Percentiles rank a stretch among this genome's conserved stretches.
These are phyloP conservation scores for Lepidotrigona ventralis DNA, from an alignment of 1,140 invertebrate genomes.

Conservation along the genomic window DNA sequence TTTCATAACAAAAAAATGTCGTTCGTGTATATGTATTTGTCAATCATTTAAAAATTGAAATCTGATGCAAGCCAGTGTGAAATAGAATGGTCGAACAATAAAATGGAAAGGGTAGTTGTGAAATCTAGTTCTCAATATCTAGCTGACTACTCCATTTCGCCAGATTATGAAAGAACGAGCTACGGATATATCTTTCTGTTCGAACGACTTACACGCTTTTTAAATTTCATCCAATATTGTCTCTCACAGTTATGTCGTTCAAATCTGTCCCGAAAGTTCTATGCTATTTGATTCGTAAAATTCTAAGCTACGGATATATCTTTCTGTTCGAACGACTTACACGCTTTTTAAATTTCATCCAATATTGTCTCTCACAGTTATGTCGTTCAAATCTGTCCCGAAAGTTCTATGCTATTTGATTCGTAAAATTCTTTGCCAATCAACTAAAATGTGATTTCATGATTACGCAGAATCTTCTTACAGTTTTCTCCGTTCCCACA, in stretches of 20 bases:
- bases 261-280: background rate
- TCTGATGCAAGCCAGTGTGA: background rate
- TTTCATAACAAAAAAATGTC: background rate
- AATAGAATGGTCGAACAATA: slow-evolving; percentile 17
- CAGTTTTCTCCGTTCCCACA: background rate
- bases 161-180: slow-evolving; percentile 5
- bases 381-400: background rate
- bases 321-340: background rate
- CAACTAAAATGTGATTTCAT: background rate
- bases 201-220: background rate
- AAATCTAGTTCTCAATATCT: slow-evolving; percentile 52
- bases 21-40: background rate
- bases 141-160: slow-evolving; percentile 1
- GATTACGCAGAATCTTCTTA: background rate
- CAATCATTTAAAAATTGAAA: slow-evolving; percentile 8
- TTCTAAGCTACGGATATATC: background rate
- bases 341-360: background rate
- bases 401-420: background rate
- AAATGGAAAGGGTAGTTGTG: slow-evolving; percentile 11
- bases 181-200: background rate
- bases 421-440: background rate
- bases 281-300: background rate
- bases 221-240: background rate
- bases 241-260: no score
- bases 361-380: no score